These are phyloP conservation scores for Jordanella pulchra DNA, from an alignment of 2,797 vertebrate genomes.

Conservation along the genomic window DNA sequence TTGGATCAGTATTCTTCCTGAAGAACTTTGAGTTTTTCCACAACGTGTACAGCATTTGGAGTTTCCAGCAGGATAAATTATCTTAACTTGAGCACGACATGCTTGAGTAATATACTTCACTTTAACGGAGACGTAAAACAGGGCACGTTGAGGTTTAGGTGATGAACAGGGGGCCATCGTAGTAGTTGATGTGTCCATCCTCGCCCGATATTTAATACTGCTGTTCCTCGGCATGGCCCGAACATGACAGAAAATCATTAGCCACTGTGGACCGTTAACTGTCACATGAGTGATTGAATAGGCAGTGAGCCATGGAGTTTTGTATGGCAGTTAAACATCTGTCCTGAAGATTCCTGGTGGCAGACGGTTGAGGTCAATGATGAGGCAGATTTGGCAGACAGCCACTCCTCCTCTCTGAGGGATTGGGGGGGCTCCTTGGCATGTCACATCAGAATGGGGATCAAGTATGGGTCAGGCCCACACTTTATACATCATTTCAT, in stretches of 20 bases:
- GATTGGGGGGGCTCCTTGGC: conserved; percentile 32
- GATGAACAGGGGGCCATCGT: conserved; percentile 67
- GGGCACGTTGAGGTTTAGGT: conserved; percentile 48
- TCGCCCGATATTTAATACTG: conserved; percentile 80
- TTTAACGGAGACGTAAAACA: conserved; percentile 43
- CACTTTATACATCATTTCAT: conserved; percentile 8
- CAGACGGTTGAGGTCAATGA: conserved; percentile 72
- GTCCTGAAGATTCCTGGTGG: conserved; percentile 60
- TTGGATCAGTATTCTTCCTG: conserved; percentile 14
- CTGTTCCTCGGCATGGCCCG: conserved; percentile 67
- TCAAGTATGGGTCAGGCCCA: conserved; percentile 55
- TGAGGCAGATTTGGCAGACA: conserved; percentile 66
- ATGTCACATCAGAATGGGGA: conserved; percentile 28
- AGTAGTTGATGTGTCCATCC: conserved; percentile 77
- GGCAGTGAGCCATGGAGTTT: conserved; percentile 77
- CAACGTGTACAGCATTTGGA: conserved; percentile 20
- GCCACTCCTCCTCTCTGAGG: conserved; percentile 61
- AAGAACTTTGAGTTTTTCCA: conserved; percentile 28
- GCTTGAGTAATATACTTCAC: conserved; percentile 61
- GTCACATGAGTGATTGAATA: conserved; percentile 84
- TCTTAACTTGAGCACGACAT: conserved; percentile 18
- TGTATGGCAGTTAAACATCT: conserved; percentile 77
- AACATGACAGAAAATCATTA: conserved; percentile 87
- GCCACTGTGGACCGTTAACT: conserved; percentile 80
- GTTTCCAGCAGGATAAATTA: conserved; percentile 33